Evolutionary conservation across 2,888 invertebrate species (phyloP).

Genomic region (Diplolepis rosae): DNA sequence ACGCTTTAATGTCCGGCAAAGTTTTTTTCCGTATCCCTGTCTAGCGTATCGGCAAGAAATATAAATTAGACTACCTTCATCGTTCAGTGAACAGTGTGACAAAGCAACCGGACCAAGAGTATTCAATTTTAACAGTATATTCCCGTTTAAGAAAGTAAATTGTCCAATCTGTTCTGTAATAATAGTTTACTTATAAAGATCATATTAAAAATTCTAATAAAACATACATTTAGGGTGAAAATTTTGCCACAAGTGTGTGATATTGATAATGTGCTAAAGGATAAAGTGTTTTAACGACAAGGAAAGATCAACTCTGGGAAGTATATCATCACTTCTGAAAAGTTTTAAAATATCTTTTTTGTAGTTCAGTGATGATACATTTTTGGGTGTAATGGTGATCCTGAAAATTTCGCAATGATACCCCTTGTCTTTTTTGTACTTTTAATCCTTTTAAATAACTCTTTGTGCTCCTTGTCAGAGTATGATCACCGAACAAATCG

Average conservation of each 20-base stretch:
- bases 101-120: conserved; percentile 32
- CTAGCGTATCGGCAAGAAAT: conserved; percentile 59
- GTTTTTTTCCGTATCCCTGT: conserved; percentile 78
- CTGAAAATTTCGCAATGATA: conserved; percentile 39
- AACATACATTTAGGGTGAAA: neutral
- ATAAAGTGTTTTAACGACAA: neutral
- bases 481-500: conserved; percentile 3
- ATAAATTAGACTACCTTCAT: conserved; percentile 66
- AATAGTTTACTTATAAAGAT: neutral
- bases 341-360: conserved; percentile 22
- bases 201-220: neutral
- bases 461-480: conserved; percentile 29
- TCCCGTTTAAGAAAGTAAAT: conserved; percentile 1
- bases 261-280: neutral
- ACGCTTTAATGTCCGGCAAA: conserved; percentile 76
- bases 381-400: conserved; percentile 37
- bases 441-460: conserved; percentile 31
- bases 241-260: neutral
- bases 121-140: neutral
- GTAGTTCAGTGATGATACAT: conserved; percentile 5
- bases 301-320: too few species aligned
- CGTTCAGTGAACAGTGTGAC: conserved; percentile 61
- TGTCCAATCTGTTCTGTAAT: neutral
- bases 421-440: conserved; percentile 36
- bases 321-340: neutral